Conservation (phyloP, 35 echinoderm and acorn worm species). For the Apostichopus californicus region DNA sequence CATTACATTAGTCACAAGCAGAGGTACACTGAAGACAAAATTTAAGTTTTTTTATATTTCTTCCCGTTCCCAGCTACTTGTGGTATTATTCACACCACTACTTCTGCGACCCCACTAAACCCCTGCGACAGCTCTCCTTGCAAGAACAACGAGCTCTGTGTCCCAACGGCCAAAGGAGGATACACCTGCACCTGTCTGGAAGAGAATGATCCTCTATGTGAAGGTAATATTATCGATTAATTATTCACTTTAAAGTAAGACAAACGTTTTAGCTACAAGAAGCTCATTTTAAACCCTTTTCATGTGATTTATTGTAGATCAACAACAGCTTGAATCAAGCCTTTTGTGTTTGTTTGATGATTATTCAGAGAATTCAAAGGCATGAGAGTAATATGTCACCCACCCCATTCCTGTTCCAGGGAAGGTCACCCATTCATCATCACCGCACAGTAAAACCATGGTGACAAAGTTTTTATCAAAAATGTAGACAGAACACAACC, state of each 20-base stretch:
- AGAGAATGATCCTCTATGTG: slow-evolving; percentile 27
- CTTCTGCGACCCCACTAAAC: neutral
- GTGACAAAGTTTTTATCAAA: too few species aligned
- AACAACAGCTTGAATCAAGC: neutral
- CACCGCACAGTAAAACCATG: too few species aligned
- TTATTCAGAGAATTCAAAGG: neutral
- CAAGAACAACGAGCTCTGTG: slow-evolving; percentile 20
- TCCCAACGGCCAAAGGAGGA: neutral
- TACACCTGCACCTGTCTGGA: slow-evolving; percentile 22
- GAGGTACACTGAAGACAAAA: too few species aligned
- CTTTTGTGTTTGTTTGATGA: neutral
- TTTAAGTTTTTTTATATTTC: too few species aligned
- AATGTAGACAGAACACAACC: too few species aligned
- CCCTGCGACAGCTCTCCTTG: slow-evolving; percentile 71
- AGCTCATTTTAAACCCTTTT: neutral
- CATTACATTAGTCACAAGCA: too few species aligned
- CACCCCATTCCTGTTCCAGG: too few species aligned
- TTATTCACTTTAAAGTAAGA: neutral
- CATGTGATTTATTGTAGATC: slow-evolving; percentile 1
- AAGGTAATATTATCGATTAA: slow-evolving; percentile 3
- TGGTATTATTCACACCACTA: slow-evolving; percentile 1
- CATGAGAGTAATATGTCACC: neutral
- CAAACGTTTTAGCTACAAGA: neutral
- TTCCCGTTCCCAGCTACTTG: neutral
- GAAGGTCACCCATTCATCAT: too few species aligned